Evolutionary conservation across 2,113 vertebrate species (phyloP), one percentile per base, ranked within the genome.

Genomic region (Corynorhinus townsendii): DNA sequence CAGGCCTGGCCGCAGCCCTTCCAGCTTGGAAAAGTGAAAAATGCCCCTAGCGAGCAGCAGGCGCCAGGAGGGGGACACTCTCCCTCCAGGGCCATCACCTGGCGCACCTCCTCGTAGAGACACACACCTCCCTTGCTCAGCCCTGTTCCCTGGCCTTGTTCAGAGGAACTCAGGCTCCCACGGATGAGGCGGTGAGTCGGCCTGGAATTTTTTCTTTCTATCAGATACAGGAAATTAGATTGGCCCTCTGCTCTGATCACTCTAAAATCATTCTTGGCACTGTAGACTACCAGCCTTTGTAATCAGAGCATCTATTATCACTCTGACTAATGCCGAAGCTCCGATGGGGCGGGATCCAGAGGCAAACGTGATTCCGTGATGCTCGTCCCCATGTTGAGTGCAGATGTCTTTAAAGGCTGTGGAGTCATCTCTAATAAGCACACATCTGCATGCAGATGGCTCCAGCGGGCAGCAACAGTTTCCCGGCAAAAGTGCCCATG

Each of bases 211-310:
- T 97, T 85, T 96, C 93, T 97, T 98, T 97, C 96, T 97, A 94
- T 97, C 97, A 97, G 97, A 98, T 96, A 94, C 91, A 97, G 98
- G 98, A 98, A 98, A 98, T 98, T 98, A 97, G 96, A 98, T 98
- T 97, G 98, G 98, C 98, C 98, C 97, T 98, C 97, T 97, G 96
- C 98, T 98, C 97, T 96, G 93, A 97, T 98, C 97, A 97, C 97
- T 98, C 96, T 89, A 97, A 98, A 98, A 97, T 98, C 98, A 97
- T 98, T 98, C 98, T 98, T 98, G 96, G 96, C 98, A 92, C 43
- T 0, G 5, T 98, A 97, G 96, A 97, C 96, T 98, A 97, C 96
- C 97, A 96, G 95, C 97, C 97, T 98, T 98, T 98, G 97, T 98
- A 97, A 98, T 98, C 97, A 98, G 97, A 97, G 95, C 97, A 96